These are phyloP conservation scores for Venturia canescens DNA, from an alignment of 1,140 invertebrate species.

Conservation along the genomic window DNA sequence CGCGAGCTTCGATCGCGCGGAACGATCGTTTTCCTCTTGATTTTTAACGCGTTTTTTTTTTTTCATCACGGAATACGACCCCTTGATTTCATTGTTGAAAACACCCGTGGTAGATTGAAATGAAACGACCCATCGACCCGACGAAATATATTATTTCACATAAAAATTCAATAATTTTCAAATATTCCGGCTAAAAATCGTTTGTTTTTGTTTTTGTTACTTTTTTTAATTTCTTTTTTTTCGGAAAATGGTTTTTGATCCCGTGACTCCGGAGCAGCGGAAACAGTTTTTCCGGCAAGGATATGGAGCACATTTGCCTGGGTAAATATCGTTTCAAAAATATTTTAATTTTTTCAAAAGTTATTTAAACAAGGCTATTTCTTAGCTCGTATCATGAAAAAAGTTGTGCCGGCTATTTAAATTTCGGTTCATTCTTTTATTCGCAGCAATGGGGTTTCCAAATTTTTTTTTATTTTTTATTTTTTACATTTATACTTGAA, in stretches of 20 bases:
- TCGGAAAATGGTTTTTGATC: conserved; percentile 70
- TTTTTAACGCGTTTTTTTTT: neutral
- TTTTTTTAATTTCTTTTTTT: conserved; percentile 12
- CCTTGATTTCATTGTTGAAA: neutral
- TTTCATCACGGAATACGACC: neutral
- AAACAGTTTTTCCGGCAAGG: conserved; percentile 69
- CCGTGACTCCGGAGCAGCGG: conserved; percentile 66
- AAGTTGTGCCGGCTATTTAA: too few relatives aligned
- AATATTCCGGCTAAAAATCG: too few relatives aligned
- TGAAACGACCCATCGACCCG: too few relatives aligned
- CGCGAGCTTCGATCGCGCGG: conserved; percentile 9
- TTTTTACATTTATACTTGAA: too few relatives aligned
- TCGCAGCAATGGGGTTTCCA: too few relatives aligned
- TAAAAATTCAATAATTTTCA: too few relatives aligned
- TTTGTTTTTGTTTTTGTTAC: neutral
- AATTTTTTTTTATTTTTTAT: too few relatives aligned
- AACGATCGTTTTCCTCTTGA: neutral
- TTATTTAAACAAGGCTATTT: too few relatives aligned
- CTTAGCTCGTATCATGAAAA: too few relatives aligned
- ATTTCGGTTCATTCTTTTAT: too few relatives aligned
- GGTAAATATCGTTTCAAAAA: conserved; percentile 60
- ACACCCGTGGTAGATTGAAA: neutral
- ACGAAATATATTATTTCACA: too few relatives aligned
- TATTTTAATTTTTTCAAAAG: too few relatives aligned
- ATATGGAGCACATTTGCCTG: conserved; percentile 72